Conservation (phyloP, 2,113 vertebrate species). For the Epinephelus fuscoguttatus region DNA sequence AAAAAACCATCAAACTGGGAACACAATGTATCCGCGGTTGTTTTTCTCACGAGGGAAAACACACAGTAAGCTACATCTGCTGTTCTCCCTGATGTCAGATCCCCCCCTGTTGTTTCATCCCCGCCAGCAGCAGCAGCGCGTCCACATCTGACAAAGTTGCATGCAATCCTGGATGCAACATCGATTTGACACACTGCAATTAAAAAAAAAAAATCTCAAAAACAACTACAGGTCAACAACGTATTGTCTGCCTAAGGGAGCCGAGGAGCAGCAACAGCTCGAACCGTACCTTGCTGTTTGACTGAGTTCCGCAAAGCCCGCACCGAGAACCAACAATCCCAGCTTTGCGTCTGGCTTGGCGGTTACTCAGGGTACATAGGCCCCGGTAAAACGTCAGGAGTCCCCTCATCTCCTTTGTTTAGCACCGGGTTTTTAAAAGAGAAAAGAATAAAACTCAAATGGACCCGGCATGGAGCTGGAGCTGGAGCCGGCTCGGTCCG, state of each 20-base stretch:
- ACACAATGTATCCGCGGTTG: conserved; percentile 25
- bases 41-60: conserved; percentile 17
- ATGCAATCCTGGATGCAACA: conserved; percentile 7
- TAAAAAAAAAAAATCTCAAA: neutral
- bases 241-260: conserved; percentile 14
- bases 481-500: conserved; percentile 72
- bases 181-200: neutral
- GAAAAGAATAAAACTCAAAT: neutral
- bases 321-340: conserved; percentile 70
- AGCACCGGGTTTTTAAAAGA: conserved; percentile 21
- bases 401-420: conserved; percentile 72
- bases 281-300: conserved; percentile 75
- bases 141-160: conserved; percentile 50
- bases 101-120: conserved; percentile 13
- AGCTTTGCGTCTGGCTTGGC: conserved; percentile 67
- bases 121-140: conserved; percentile 1
- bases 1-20: neutral
- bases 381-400: conserved; percentile 72
- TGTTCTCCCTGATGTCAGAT: conserved; percentile 19
- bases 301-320: conserved; percentile 80
- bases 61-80: conserved; percentile 36
- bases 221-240: neutral
- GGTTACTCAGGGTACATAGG: conserved; percentile 66
- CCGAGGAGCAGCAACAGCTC: conserved; percentile 39
- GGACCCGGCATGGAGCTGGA: neutral